These are phyloP conservation scores for Uria aalge DNA, from an alignment of 2,113 vertebrate species.

Conservation along the genomic window DNA sequence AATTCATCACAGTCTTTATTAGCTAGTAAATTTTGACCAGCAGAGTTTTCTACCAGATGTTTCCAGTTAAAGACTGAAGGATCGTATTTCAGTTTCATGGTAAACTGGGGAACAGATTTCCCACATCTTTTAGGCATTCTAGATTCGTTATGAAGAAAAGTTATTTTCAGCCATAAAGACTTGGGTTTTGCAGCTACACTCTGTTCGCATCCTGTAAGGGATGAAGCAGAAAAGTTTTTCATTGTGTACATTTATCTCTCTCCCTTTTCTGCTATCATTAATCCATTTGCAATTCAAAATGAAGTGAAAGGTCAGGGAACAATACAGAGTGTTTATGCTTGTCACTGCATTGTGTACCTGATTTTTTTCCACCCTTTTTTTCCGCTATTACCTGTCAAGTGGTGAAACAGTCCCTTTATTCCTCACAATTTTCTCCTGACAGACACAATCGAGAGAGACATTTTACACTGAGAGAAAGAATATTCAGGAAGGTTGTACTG, in stretches of 20 bases:
- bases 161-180: not conserved
- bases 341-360: not conserved
- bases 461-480: not conserved
- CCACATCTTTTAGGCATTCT: not conserved
- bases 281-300: not conserved
- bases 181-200: not conserved
- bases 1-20: constrained; percentile 36
- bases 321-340: not conserved
- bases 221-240: not conserved
- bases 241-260: not conserved
- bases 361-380: not conserved
- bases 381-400: rapidly evolving
- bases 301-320: not conserved
- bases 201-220: rapidly evolving
- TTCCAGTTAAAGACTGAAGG: not conserved
- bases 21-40: constrained; percentile 2
- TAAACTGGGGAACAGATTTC: not conserved
- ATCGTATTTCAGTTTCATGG: not conserved
- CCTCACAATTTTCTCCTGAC: not conserved
- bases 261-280: not conserved
- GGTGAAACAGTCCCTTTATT: not conserved
- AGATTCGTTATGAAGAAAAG: not conserved
- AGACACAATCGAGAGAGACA: not conserved
- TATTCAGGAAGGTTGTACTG: not conserved
- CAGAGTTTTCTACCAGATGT: constrained; percentile 6